Evolutionary conservation across 2,113 vertebrate genomes (phyloP), one percentile per base, ranked within the genome.

Genomic region (Centropus bengalensis): DNA sequence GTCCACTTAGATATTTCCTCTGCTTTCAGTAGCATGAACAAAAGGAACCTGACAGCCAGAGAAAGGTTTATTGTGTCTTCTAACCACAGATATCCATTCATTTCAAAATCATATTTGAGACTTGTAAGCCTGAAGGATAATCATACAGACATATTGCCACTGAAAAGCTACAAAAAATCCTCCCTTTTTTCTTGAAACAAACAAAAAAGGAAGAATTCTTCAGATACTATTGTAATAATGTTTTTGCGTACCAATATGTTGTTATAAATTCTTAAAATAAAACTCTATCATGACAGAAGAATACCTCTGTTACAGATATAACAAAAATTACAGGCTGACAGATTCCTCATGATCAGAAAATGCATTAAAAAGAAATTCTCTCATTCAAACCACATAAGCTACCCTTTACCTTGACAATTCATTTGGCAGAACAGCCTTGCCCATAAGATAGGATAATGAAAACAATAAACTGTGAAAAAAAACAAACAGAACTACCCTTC

Each of bases 401-500:
- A 36, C 9, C 17, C 47, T 63, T 86, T 15, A 71, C 14, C n/a
- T 38, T 13, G 51, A 82, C 26, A 17, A 59, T 26, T 59, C 19
- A 67, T n/a, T 54, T 82, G 54, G 6, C 52, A 66, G 36, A 70
- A 4, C 10, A 70, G 18, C 30, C 54, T 66, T 62, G 28, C 7
- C 10, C 51, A 8, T n/a, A 42, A 63, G 14, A 78, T 1, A 26
- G 5, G 36, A 56, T 24, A 82, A 63, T 8, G 8, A 27, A 75
- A 67, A 6, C 7, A 56, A 13, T 7, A 52, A 69, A 24, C 4
- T 27, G 18, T 21, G 8, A 44, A 44, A 44, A 44, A 44, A 13
- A 45, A 45, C 44, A 60, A 15, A 1, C 0, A 3, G 18, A 20
- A 36, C 12, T 42, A 45, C 5, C 27, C n/a, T 5, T 59, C 12